Evolutionary conservation across 2,888 invertebrate genomes (phyloP).

Genomic region (Elmis aenea): DNA sequence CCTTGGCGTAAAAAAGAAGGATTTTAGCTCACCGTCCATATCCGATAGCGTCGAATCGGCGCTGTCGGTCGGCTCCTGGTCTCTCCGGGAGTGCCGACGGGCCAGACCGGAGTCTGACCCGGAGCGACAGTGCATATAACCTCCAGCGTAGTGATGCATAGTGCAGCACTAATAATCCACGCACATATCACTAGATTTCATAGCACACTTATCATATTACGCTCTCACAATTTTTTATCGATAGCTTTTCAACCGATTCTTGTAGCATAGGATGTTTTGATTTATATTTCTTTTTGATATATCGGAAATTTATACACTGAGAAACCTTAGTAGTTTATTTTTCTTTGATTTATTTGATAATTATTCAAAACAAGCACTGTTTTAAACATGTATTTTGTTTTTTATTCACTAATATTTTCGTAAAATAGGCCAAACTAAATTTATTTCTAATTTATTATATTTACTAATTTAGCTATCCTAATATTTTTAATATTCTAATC

Average conservation of each 20-base stretch:
- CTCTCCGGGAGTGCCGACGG: conserved; percentile 27
- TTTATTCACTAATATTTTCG: no score
- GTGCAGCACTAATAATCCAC: conserved; percentile 18
- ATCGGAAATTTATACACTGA: no score
- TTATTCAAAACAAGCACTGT: no score
- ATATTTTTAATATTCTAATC: no score
- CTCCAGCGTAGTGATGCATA: conserved; percentile 38
- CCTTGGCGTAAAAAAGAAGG: no score
- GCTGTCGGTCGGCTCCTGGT: conserved; percentile 37
- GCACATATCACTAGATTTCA: conserved; percentile 11
- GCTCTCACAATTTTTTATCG: background rate
- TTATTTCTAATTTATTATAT: no score
- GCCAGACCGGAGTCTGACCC: conserved; percentile 42
- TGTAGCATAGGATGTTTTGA: background rate
- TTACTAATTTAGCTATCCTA: no score
- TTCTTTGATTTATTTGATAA: no score
- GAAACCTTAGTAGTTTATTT: no score
- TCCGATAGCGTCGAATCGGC: conserved; percentile 45
- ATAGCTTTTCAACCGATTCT: background rate
- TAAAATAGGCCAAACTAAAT: no score
- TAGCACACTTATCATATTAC: conserved; percentile 1
- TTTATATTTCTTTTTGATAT: no score
- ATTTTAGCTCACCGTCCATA: conserved; percentile 43
- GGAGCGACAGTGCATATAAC: conserved; percentile 42
- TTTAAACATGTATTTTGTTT: no score